Evolutionary conservation across 2,888 invertebrate species (phyloP), one percentile per base, ranked within the genome.

Genomic region (Phrixothrix hirtus): DNA sequence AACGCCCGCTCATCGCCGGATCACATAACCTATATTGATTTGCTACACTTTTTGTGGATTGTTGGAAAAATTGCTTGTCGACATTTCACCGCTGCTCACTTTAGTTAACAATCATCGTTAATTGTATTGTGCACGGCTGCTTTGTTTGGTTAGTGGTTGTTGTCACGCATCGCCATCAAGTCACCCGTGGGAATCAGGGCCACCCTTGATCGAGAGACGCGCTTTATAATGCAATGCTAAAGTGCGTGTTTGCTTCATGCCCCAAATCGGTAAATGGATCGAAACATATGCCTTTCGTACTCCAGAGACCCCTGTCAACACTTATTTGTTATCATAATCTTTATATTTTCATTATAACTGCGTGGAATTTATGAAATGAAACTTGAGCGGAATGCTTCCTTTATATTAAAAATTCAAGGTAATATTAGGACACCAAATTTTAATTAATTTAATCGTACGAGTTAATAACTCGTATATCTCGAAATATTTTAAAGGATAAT

Each of bases 241-340:
- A 50, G 50, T 55, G 55, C 56, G 58, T 59, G 58, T 63, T 58
- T 59, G 63, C 66, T 68, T 71, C 72, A 66, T 68, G 72, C 75
- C 75, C 71, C 71, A 74, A 75, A 74, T 74, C 72, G 75, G 72
- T 75, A 74, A 75, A 75, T 75, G 74, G 73, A 68, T 68, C 65
- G 73, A 73, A 75, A 74, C 75, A 73, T 75, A 75, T 75, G 75
- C 70, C 44, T 31, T 46, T 62, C 55, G 58, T 48, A 37, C 50
- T 59, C 61, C 41, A 53, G 60, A 51, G 62, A 44, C 53, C 50
- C 45, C 54, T 58, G 63, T 68, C 67, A 66, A 59, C 61, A 59
- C 54, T 45, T 59, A 61, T 64, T 64, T 60, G 56, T 58, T 57
- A 55, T 39, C 44, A 45, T 59, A 58, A 59, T 58, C 55, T 50